A percentile compares a stretch with the other conserved stretches of the same genome.
Conservation (phyloP, 2,113 vertebrate genomes). For the Myotis yumanensis region DNA sequence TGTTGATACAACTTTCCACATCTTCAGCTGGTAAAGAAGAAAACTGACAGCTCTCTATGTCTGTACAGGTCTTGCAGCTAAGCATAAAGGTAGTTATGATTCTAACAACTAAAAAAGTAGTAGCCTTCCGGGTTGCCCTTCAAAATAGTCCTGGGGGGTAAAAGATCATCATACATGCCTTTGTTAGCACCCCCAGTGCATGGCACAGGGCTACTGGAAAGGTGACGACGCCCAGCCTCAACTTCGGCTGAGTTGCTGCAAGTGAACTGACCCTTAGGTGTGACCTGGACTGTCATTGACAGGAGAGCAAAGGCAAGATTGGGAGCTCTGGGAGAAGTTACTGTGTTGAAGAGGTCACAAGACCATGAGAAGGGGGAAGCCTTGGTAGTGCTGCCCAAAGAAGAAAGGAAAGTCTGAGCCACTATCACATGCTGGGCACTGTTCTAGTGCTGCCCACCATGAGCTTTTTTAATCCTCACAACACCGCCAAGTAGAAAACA, state of each 20-base stretch:
- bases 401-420: not conserved
- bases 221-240: not conserved
- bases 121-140: not conserved
- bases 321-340: not conserved
- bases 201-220: too few species aligned
- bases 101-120: not conserved
- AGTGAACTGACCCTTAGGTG: not conserved
- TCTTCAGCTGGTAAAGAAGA: not conserved
- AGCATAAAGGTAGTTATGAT: not conserved
- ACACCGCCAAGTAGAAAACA: not conserved
- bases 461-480: not conserved
- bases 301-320: not conserved
- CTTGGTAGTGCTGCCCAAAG: not conserved
- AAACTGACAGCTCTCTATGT: not conserved
- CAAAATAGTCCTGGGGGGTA: not conserved
- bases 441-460: rapidly evolving
- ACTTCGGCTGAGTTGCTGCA: not conserved
- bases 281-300: not conserved
- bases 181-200: not conserved
- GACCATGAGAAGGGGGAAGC: not conserved
- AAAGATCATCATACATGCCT: not conserved
- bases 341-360: not conserved
- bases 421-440: not conserved
- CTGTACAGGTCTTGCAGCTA: not conserved
- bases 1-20: not conserved